Evolutionary conservation across 37 sponge, comb jelly and placozoan genomes (phyloP).

Genomic region (Crambe crambe): DNA sequence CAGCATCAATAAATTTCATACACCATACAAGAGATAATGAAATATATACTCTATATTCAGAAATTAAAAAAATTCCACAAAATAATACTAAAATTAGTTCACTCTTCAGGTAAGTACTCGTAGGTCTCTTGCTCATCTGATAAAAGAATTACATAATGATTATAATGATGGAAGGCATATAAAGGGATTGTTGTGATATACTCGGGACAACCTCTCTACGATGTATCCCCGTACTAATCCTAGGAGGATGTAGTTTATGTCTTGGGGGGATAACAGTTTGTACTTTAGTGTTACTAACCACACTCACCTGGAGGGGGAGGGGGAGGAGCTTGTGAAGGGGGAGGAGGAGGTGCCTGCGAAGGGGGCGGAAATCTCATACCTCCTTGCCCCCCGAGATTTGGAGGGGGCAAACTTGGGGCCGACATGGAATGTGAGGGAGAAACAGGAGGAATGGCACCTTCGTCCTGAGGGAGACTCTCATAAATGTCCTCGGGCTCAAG

Average conservation of each 20-base stretch:
- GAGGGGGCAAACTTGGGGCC: slow-evolving; percentile 11
- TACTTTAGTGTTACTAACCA: not conserved
- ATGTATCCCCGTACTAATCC: too few relatives aligned
- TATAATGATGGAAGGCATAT: too few relatives aligned
- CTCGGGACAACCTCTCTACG: too few relatives aligned
- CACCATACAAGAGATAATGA: too few relatives aligned
- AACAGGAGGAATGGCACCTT: not conserved
- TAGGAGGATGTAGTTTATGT: too few relatives aligned
- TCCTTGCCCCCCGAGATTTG: not conserved
- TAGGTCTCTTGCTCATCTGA: slow-evolving; percentile 8
- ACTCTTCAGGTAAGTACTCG: not conserved
- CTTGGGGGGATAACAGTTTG: too few relatives aligned
- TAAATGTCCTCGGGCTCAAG: slow-evolving; percentile 17
- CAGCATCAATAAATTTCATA: too few relatives aligned
- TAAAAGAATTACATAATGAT: too few relatives aligned
- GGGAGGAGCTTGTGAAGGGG: too few relatives aligned
- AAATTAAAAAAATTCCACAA: too few relatives aligned
- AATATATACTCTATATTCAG: not conserved
- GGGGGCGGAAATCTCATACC: slow-evolving; percentile 10
- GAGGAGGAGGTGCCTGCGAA: slow-evolving; percentile 6
- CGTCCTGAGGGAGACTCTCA: slow-evolving; percentile 32
- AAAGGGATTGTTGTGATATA: too few relatives aligned
- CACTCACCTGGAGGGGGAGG: slow-evolving; percentile 6
- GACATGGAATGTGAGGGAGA: not conserved
- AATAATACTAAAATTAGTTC: too few relatives aligned